Percentiles rank a stretch among this genome's conserved stretches.
Evolutionary conservation across 2,113 vertebrate genomes (phyloP).

Genomic region (Siphamia tubifer): DNA sequence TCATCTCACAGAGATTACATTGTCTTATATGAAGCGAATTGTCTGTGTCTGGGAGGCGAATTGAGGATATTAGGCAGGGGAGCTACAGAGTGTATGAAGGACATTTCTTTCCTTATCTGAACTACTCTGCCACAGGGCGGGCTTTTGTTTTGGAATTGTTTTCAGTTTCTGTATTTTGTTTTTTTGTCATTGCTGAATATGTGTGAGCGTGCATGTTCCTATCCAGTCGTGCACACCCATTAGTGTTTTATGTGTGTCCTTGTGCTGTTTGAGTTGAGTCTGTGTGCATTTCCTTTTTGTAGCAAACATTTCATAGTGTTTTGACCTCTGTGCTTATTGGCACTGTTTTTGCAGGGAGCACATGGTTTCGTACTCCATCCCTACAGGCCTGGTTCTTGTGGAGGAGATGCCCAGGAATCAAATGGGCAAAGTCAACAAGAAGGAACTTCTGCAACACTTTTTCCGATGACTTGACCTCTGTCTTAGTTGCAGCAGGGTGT

Average conservation of each 20-base stretch:
- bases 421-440: conserved; percentile 98
- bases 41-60: conserved; percentile 70
- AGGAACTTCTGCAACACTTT: conserved; percentile 85
- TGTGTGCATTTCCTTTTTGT: conserved; percentile 14
- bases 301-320: conserved; percentile 8
- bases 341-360: conserved; percentile 74
- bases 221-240: not conserved
- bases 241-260: not conserved
- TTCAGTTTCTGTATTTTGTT: conserved; percentile 42
- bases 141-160: conserved; percentile 70
- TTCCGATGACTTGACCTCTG: conserved; percentile 63
- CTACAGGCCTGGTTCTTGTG: conserved; percentile 87
- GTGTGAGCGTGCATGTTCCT: not conserved
- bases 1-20: conserved; percentile 72
- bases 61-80: conserved; percentile 57
- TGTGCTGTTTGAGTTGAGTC: conserved; percentile 1
- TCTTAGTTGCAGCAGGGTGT: too few species aligned
- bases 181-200: conserved; percentile 8
- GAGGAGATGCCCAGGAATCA: conserved; percentile 92
- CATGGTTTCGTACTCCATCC: conserved; percentile 87
- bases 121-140: conserved; percentile 59
- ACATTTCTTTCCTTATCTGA: conserved; percentile 70
- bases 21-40: conserved; percentile 71
- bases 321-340: conserved; percentile 52
- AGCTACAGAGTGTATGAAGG: conserved; percentile 65